Evolutionary conservation across 2,113 vertebrate genomes (phyloP).

Genomic region (Regulus satrapa): DNA sequence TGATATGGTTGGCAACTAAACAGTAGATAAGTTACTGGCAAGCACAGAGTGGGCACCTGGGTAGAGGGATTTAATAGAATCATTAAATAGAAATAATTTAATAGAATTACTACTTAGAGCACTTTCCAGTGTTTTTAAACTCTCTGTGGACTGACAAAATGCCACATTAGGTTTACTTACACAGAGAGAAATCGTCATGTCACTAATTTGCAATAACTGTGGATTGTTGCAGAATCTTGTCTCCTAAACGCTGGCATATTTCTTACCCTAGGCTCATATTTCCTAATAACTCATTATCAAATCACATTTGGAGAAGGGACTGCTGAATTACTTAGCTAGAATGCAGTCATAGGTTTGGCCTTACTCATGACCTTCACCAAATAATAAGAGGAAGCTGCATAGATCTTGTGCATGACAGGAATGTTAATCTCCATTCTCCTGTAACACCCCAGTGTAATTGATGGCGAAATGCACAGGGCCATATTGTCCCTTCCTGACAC

Average conservation of each 20-base stretch:
- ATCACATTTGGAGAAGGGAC: background rate
- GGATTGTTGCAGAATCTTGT: background rate
- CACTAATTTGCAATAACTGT: background rate
- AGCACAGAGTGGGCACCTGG: background rate
- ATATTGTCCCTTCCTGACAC: background rate
- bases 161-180: background rate
- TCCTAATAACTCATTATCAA: background rate
- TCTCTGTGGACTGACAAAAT: background rate
- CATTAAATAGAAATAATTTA: background rate
- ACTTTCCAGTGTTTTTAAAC: background rate
- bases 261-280: background rate
- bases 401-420: background rate
- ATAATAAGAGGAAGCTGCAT: constrained; percentile 1
- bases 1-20: background rate
- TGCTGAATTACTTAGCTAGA: background rate
- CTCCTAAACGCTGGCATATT: background rate
- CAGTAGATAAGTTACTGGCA: background rate
- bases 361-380: constrained; percentile 36
- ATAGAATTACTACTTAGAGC: background rate
- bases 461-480: background rate
- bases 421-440: constrained; percentile 2
- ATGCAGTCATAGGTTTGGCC: constrained; percentile 13
- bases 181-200: background rate
- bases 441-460: background rate
- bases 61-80: background rate